phyloP scores from a whole-genome alignment of 53 echinoderm and acorn worm species.

The Luidia sarsii region DNA sequence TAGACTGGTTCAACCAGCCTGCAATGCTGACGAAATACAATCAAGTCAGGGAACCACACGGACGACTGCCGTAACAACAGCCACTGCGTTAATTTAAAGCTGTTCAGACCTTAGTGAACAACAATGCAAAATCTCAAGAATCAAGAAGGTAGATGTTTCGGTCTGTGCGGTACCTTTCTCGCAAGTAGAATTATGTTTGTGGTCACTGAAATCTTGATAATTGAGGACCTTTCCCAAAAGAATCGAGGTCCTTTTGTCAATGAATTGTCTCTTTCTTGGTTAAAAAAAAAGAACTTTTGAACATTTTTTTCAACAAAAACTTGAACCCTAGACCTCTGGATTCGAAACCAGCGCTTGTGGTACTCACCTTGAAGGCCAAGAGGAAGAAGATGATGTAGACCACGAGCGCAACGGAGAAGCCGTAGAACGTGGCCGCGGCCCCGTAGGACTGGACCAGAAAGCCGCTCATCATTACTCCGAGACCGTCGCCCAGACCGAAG shows the following conservation, averaged over 20 bases:
- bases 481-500: conserved; percentile 66
- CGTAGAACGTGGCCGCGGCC: conserved; percentile 67
- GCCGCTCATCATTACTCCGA: conserved; percentile 68
- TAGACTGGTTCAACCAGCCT: too few species aligned
- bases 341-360: too few species aligned
- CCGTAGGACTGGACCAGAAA: conserved; percentile 59
- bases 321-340: not conserved
- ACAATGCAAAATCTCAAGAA: not conserved
- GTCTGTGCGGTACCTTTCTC: not conserved
- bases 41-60: too few species aligned
- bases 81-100: too few species aligned
- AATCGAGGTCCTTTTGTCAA: not conserved
- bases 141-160: not conserved
- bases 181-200: not conserved
- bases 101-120: not conserved
- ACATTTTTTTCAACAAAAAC: not conserved
- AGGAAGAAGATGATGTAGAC: conserved; percentile 38
- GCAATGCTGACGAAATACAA: too few species aligned
- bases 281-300: not conserved
- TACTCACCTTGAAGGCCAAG: conserved; percentile 39
- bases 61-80: too few species aligned
- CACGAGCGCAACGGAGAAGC: conserved; percentile 45
- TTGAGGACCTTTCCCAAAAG: not conserved
- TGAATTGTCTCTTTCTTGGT: not conserved
- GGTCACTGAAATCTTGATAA: not conserved